Evolutionary conservation across 2,797 vertebrate genomes (phyloP).

Genomic region (Lacerta bilineata): DNA sequence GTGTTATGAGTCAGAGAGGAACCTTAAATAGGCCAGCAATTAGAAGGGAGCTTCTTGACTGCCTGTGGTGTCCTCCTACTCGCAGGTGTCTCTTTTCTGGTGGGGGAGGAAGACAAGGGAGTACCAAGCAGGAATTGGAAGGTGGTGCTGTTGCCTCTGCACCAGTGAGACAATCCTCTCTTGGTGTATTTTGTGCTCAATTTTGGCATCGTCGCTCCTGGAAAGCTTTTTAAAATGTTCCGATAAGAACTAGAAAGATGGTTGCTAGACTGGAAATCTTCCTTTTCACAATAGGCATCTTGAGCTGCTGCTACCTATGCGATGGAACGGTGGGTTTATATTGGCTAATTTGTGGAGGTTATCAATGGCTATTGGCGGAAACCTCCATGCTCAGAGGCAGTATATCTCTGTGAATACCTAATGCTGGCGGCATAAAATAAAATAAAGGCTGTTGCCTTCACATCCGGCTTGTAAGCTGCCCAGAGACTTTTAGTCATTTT

Average conservation of each 20-base stretch:
- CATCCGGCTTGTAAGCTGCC: background rate
- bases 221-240: background rate
- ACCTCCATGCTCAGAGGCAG: slow-evolving; percentile 1
- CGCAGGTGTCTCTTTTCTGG: slow-evolving; percentile 58
- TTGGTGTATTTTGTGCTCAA: background rate
- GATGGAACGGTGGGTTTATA: background rate
- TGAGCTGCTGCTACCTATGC: background rate
- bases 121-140: slow-evolving; percentile 12
- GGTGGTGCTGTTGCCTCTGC: slow-evolving; percentile 29
- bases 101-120: slow-evolving; percentile 32
- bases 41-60: slow-evolving; percentile 48
- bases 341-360: background rate
- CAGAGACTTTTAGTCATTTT: background rate
- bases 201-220: background rate
- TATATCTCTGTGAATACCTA: background rate
- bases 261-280: background rate
- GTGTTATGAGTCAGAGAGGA: slow-evolving; percentile 70
- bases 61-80: slow-evolving; percentile 59
- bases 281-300: background rate
- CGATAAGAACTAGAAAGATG: background rate
- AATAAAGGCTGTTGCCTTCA: background rate
- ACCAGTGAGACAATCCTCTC: background rate
- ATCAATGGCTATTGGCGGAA: background rate
- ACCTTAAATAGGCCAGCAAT: slow-evolving; percentile 64
- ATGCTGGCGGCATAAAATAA: background rate